Evolutionary conservation across 2,113 vertebrate species (phyloP), one percentile per base, ranked within the genome.

Genomic region (Cairina moschata): DNA sequence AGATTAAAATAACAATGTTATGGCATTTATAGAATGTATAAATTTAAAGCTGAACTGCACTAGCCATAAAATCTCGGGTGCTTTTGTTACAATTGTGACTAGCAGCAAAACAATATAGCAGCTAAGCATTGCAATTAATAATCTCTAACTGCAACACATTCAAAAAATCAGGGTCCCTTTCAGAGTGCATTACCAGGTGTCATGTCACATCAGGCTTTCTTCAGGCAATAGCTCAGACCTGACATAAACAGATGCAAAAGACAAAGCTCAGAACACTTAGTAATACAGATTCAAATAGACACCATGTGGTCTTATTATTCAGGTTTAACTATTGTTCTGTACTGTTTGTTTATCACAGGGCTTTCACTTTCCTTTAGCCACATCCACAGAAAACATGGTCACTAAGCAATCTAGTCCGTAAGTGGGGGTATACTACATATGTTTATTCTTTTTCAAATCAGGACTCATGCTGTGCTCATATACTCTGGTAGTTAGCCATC

Each of bases 1-100:
- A 88, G 97, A 97, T 98, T 96, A 97, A 98, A 98, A 97, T 91
- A 97, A 96, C 88, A 92, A 94, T 84, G 86, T 95, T 94, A 82
- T 84, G 93, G 94, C 94, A 96, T 97, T 98, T 98, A 97, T 93
- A 95, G 83, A 94, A 97, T 91, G 31, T 88, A 94, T 96, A 97
- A 96, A 97, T 92, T 97, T 95, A 81, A 95, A 96, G 85, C 93
- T 91, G 96, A 97, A 96, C 75, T 86, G 84, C 71, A 86, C 66
- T 34, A 84, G 86, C 42, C 22, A 75, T 86, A 94, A 97, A 89
- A 93, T 77, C 90, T 87, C 32, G 78, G 54, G 78, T 86, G 68
- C 93, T 95, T 97, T 95, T 91, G 91, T 90, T 94, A 83, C 54
- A 91, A 87, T 92, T 89, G 83, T 38, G 84, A 93, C 83, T 84